phyloP scores from a whole-genome alignment of 2,797 vertebrate genomes.

The Pristis pectinata region DNA sequence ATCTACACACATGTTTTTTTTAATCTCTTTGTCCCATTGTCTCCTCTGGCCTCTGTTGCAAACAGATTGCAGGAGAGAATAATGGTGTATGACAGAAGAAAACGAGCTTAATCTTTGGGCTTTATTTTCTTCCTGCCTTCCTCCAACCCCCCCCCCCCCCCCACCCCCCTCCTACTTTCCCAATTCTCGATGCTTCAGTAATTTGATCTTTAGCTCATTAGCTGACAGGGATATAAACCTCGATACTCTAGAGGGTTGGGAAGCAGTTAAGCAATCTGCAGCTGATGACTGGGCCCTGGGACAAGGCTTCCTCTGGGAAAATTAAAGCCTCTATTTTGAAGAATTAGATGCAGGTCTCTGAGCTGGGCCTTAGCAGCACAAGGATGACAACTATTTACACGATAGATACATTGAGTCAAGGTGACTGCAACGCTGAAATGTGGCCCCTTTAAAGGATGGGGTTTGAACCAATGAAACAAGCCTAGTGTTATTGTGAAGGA shows the following conservation, averaged over 20 bases:
- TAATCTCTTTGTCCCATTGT: constrained; percentile 23
- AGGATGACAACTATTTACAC: background rate
- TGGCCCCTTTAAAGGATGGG: background rate
- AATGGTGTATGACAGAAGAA: constrained; percentile 27
- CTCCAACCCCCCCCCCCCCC: background rate
- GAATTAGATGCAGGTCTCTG: constrained; percentile 27
- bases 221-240: constrained; percentile 59
- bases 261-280: constrained; percentile 57
- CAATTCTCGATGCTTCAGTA: constrained; percentile 57
- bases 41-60: background rate
- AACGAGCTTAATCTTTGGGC: constrained; percentile 33
- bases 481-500: constrained; percentile 47
- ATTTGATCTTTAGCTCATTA: constrained; percentile 72
- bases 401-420: constrained; percentile 22
- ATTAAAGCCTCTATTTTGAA: constrained; percentile 41
- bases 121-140: constrained; percentile 6
- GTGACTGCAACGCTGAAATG: constrained; percentile 27
- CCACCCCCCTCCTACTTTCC: constrained; percentile 50
- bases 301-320: constrained; percentile 58
- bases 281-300: constrained; percentile 59
- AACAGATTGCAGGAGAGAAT: constrained; percentile 14
- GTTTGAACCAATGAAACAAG: constrained; percentile 41
- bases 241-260: constrained; percentile 54
- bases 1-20: background rate
- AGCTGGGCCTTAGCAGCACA: constrained; percentile 46